A percentile compares a stretch with the other conserved stretches of the same genome.
Conservation (phyloP, 2,888 invertebrate genomes). For the Philereme vetulata region DNA sequence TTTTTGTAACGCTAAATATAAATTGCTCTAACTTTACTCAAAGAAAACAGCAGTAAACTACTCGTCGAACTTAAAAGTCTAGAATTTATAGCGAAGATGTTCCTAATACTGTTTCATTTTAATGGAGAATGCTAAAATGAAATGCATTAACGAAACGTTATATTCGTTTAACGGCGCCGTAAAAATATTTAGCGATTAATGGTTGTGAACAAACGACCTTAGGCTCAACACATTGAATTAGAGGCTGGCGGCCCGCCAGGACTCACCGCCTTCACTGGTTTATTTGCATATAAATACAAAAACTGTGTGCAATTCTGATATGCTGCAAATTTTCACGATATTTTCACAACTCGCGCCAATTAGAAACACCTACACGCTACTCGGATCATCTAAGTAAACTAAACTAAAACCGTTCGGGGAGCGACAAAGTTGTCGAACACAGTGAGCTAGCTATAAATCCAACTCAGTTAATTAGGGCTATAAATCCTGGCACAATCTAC, state of each 20-base stretch:
- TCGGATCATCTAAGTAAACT: conserved; percentile 31
- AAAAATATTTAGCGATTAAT: conserved; percentile 53
- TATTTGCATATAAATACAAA: conserved; percentile 23
- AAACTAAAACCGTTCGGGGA: conserved; percentile 35
- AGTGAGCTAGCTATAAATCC: conserved; percentile 47
- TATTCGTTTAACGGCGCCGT: conserved; percentile 61
- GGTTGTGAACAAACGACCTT: conserved; percentile 50
- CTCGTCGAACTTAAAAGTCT: conserved; percentile 1
- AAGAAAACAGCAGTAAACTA: neutral
- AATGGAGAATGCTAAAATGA: conserved; percentile 46
- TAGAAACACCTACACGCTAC: neutral
- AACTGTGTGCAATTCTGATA: conserved; percentile 1
- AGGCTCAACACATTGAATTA: conserved; percentile 65
- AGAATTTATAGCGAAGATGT: conserved; percentile 15
- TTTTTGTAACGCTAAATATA: too few species aligned
- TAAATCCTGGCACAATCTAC: conserved; percentile 47
- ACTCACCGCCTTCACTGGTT: conserved; percentile 29
- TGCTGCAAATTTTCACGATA: neutral
- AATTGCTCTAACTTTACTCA: neutral
- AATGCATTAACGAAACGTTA: conserved; percentile 55
- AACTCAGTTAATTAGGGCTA: conserved; percentile 53
- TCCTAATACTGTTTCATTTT: conserved; percentile 27
- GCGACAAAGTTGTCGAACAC: conserved; percentile 50
- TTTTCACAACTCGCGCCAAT: neutral
- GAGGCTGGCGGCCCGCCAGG: conserved; percentile 61